Percentiles rank a stretch among this genome's conserved stretches.
phyloP scores from a whole-genome alignment of 2,888 invertebrate genomes.

The Seira ritae region DNA sequence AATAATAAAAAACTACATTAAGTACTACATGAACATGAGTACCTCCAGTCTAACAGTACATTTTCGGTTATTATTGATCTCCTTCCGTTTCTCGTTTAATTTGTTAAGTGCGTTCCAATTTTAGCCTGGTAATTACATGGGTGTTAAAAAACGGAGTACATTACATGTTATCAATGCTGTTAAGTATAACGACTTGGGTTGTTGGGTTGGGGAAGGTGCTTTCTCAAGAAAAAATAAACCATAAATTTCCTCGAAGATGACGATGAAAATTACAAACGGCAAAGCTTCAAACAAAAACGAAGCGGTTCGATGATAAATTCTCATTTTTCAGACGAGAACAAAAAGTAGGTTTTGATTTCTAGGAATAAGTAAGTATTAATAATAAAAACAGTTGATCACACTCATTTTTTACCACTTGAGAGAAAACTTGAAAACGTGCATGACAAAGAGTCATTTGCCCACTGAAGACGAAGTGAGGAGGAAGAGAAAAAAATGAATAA shows the following conservation, averaged over 20 bases:
- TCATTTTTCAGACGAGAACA: no score
- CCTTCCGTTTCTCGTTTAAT: conserved; percentile 45
- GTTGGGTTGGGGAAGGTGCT: not conserved
- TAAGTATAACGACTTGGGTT: not conserved
- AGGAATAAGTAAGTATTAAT: no score
- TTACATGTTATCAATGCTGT: not conserved
- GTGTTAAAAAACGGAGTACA: conserved; percentile 52
- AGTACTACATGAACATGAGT: no score
- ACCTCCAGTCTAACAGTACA: no score
- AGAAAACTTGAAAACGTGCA: no score
- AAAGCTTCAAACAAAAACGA: no score
- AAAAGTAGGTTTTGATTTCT: no score
- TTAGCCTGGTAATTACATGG: conserved; percentile 40
- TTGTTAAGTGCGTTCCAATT: conserved; percentile 50
- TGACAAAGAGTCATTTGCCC: conserved; percentile 54
- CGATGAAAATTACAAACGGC: conserved; percentile 26
- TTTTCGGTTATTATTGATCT: not conserved
- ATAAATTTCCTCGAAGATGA: conserved; percentile 46
- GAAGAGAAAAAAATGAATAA: conserved; percentile 21
- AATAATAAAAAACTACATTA: no score
- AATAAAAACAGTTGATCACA: no score
- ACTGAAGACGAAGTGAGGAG: not conserved
- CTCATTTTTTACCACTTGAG: not conserved
- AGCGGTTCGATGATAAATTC: no score
- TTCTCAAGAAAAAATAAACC: conserved; percentile 32